Evolutionary conservation across 2,113 vertebrate species (phyloP), one percentile per base, ranked within the genome.

Genomic region (Girardinichthys multiradiatus): DNA sequence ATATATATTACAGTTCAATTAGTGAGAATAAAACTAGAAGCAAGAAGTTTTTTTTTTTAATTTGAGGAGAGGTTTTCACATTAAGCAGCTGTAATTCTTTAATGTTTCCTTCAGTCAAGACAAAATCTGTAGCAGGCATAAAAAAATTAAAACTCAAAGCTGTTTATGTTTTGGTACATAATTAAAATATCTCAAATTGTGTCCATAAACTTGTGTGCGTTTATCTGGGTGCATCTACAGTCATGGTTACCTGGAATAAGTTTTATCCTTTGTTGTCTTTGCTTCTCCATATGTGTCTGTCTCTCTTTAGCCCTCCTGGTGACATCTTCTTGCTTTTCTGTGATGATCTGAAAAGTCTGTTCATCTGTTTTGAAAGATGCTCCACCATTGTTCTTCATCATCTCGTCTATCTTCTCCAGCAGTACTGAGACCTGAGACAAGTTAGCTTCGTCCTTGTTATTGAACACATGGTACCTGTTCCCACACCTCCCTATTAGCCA

Each of bases 361-460:
- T 79, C 42, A 17, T 88, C 84, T 4, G 72, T 12, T 12, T 74
- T 2, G 0, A 73, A 87, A 64, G 57, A 74, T 1, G 37, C 9
- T 5, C 68, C 29, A 0, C n/a, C 39, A 33, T 85, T 90, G 15
- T 63, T 3, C 27, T 12, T 0, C 15, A 69, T 77, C 82, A 90
- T 80, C 58, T 80, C 69, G 4, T 90, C 86, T 15, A 89, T 74
- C 76, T 80, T 87, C 64, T 83, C 35, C 76, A 87, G 74, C 80
- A 90, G 63, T 35, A 0, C 1, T 2, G 37, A 74, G 61, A 89
- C 83, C 79, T 92, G 91, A 15, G 64, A 26, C 0, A 13, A 27
- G 37, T 80, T 11, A 4, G 11, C 37, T 14, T 57, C 69, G 1
- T 82, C 70, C 33, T 80, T 88, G 83, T 89, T 87, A 19, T 78